phyloP scores from a whole-genome alignment of 2,113 vertebrate species.

The Mobula birostris region DNA sequence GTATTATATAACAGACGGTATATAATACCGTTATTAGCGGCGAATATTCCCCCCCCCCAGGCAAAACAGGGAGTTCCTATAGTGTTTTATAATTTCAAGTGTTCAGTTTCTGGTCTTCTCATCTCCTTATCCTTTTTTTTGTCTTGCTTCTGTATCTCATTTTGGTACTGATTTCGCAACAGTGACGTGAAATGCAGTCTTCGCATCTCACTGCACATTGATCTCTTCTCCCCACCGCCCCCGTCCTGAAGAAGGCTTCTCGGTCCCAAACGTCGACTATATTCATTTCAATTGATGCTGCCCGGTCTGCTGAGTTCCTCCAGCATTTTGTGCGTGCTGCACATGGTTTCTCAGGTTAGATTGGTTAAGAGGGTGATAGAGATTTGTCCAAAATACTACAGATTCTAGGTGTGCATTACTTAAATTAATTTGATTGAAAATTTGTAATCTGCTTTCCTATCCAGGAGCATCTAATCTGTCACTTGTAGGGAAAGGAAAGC shows the following conservation, averaged over 20 bases:
- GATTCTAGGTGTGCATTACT: background rate
- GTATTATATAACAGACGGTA: no score
- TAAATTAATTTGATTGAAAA: no score
- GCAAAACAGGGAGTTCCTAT: background rate
- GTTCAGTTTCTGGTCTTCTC: background rate
- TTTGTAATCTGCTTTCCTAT: background rate
- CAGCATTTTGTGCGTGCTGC: no score
- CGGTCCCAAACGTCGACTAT: no score
- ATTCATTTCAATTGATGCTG: no score
- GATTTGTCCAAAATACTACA: background rate
- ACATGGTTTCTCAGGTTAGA: background rate
- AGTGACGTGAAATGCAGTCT: background rate
- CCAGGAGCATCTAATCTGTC: background rate
- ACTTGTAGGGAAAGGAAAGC: background rate
- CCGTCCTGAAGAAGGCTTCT: no score
- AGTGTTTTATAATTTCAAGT: background rate
- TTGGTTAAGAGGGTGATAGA: background rate
- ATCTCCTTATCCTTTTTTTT: background rate
- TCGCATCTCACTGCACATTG: background rate
- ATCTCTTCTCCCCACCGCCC: no score
- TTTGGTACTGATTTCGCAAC: background rate
- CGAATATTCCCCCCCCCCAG: background rate
- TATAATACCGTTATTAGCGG: background rate
- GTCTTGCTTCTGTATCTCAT: background rate
- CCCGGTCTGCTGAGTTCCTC: no score